Base-by-base conservation (phyloP, 2,888 invertebrate species). In the Strigamia maritima region DNA sequence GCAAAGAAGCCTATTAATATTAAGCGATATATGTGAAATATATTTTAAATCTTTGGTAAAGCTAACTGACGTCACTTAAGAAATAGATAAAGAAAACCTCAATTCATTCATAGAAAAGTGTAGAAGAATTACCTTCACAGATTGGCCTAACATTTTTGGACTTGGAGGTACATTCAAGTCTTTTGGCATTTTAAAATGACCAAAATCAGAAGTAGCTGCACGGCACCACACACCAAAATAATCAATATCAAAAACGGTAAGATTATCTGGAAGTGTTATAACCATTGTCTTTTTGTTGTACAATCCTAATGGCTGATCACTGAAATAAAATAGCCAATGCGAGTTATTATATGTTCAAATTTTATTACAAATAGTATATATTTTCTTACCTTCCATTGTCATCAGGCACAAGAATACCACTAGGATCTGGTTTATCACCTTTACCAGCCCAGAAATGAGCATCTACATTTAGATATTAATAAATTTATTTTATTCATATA, bases 401-500 rank as follows among this genome's bases (percentile, higher is more conserved):
- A 86, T 95, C 95, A 77, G 95, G 94, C 0, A 95, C 93, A 89
- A 95, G 95, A 82, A 91, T 91, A 35, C 95, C 95, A 86, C 92
- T 91, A 22, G 92, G 89, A 83, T 90, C 91, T 0, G 95, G 94
- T 82, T 93, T 92, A 0, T 91, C 88, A 4, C 95, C 95, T 83
- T 92, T 94, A 19, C 96, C 95, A n/a, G 95, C 95, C 93, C 94
- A 95, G 87, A 96, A 96, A 86, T 94, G 95, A 0, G 95, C 95
- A 85, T 95, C 95, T 94, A 88, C 12, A 87, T 84, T 82, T 76
- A 82, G 79, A 79, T 0, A 14, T 76, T 75, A 19, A 24, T n/a
- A 38, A 79, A 35, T 16, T 28, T 35, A 24, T 75, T 38, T 60
- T 74, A 16, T 79, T 28, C 16, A 28, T 77, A n/a, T 31, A 4